Evolutionary conservation across 2,113 vertebrate species (phyloP).

Genomic region (Pseudonaja textilis): DNA sequence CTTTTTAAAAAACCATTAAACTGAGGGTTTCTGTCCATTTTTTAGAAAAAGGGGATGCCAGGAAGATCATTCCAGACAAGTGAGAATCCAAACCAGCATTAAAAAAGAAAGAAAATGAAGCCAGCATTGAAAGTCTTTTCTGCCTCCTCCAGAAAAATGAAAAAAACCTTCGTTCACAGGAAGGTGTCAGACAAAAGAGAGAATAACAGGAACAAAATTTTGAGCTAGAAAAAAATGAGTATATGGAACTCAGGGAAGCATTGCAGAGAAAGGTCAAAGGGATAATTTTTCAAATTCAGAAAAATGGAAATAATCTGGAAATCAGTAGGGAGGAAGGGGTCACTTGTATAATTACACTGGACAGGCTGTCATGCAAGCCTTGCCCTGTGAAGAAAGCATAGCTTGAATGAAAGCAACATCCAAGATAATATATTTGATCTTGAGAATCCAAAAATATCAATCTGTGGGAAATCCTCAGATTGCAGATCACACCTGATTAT

Average conservation of each 20-base stretch:
- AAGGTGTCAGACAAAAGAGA: not conserved
- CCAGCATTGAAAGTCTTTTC: not conserved
- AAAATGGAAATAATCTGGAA: not conserved
- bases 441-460: too few species aligned
- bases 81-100: not conserved
- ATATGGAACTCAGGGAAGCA: not conserved
- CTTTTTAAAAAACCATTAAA: not conserved
- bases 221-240: not conserved
- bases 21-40: not conserved
- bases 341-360: not conserved
- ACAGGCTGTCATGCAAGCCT: not conserved
- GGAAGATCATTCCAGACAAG: not conserved
- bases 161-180: not conserved
- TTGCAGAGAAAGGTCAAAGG: not conserved
- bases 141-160: not conserved
- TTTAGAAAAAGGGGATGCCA: not conserved
- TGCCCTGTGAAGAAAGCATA: not conserved
- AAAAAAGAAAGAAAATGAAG: not conserved
- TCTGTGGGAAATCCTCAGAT: too few species aligned
- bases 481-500: too few species aligned
- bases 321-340: not conserved
- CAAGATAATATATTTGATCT: too few species aligned
- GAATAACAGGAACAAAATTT: not conserved
- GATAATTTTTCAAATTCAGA: not conserved
- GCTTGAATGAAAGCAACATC: not conserved